A percentile compares a stretch with the other conserved stretches of the same genome.
Evolutionary conservation across 2,113 vertebrate species (phyloP).

Genomic region (Malaclemys terrapin): DNA sequence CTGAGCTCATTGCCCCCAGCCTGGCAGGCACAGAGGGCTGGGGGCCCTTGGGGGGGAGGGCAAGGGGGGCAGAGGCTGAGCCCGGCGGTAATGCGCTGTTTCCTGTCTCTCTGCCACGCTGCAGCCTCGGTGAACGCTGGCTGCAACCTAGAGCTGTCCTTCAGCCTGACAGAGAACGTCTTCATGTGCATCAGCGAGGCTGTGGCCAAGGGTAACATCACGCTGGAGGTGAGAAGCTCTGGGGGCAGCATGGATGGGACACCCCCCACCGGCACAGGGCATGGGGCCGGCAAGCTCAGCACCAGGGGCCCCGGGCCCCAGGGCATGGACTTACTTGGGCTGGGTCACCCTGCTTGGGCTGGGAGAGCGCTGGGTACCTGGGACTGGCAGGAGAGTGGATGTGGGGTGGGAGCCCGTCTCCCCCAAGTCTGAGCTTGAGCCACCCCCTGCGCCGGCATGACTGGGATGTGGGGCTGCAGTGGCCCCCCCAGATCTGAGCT

Average conservation of each 20-base stretch:
- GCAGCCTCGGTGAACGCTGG: constrained; percentile 63
- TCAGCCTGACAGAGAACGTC: constrained; percentile 45
- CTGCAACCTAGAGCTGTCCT: constrained; percentile 75
- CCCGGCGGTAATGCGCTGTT: fast-evolving
- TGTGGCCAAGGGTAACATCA: constrained; percentile 71
- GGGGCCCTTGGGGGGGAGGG: neutral
- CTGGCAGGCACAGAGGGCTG: neutral
- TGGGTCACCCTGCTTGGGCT: neutral
- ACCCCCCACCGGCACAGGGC: too few relatives aligned
- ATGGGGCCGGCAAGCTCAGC: too few relatives aligned
- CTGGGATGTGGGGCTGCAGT: neutral
- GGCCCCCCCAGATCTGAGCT: fast-evolving
- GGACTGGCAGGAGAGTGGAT: too few relatives aligned
- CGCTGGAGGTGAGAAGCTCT: constrained; percentile 41
- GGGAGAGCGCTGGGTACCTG: neutral
- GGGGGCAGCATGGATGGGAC: neutral
- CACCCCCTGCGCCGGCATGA: neutral
- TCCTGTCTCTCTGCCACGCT: fast-evolving
- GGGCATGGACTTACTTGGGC: neutral
- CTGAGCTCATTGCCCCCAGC: neutral
- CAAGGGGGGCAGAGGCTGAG: fast-evolving
- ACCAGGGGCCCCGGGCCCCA: too few relatives aligned
- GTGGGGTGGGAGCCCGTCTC: neutral
- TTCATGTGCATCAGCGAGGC: constrained; percentile 68
- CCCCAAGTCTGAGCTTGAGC: neutral